phyloP scores from a whole-genome alignment of 2,888 invertebrate genomes.

The Tenodera sinensis region DNA sequence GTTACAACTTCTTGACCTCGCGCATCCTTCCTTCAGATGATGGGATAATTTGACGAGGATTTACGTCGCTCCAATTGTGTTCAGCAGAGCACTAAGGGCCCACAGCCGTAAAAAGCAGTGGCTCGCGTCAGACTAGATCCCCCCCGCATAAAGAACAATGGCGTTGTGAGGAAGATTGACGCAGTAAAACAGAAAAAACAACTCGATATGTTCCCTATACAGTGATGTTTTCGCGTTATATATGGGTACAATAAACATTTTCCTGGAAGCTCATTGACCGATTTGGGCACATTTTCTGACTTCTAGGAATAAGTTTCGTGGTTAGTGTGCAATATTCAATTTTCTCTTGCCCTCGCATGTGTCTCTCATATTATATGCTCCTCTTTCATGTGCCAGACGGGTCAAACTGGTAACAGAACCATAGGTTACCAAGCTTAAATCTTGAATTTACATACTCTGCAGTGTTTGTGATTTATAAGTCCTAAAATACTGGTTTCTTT shows the following conservation, averaged over 20 bases:
- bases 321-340: neutral
- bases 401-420: neutral
- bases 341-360: neutral
- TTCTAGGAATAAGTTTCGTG: neutral
- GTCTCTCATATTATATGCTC: neutral
- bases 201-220: neutral
- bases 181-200: neutral
- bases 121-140: neutral
- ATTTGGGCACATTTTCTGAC: neutral
- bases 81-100: neutral
- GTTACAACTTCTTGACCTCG: neutral
- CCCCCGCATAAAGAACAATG: neutral
- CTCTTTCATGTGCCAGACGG: neutral
- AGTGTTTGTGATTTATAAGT: no score
- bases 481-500: no score
- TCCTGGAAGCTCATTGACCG: neutral
- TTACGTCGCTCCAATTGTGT: neutral
- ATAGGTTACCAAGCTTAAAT: no score
- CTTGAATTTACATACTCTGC: no score
- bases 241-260: neutral
- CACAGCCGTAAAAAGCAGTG: neutral
- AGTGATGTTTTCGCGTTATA: neutral
- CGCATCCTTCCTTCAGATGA: neutral
- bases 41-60: neutral
- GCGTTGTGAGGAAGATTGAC: neutral